Evolutionary conservation across 2,113 vertebrate species (phyloP).

Genomic region (Peromyscus leucopus): DNA sequence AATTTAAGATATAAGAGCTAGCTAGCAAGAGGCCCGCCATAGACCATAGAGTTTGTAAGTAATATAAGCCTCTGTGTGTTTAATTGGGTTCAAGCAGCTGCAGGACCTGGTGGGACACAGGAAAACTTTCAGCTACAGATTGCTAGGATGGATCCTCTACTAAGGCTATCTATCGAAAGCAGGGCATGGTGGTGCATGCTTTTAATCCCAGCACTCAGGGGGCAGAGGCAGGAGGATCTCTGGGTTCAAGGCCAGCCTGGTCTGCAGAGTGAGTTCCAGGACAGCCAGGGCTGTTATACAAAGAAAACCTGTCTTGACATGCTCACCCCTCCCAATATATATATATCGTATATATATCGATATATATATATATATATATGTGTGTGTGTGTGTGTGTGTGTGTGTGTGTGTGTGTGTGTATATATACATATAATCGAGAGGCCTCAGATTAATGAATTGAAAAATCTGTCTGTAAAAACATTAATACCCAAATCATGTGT

Average conservation of each 20-base stretch:
- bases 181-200: neutral
- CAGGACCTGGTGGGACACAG: no score
- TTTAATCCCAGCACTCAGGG: neutral
- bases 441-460: slow-evolving; percentile 24
- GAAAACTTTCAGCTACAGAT: neutral
- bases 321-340: neutral
- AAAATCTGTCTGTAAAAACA: slow-evolving; percentile 45
- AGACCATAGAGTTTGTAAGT: no score
- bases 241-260: neutral
- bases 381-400: no score
- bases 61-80: no score
- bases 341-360: neutral
- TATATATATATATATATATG: no score
- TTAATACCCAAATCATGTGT: slow-evolving; percentile 15
- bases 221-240: neutral
- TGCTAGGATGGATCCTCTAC: neutral
- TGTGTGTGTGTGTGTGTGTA: no score
- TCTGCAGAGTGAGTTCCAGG: neutral
- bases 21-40: no score
- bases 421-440: neutral
- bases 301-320: neutral
- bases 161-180: neutral
- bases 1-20: no score
- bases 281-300: neutral
- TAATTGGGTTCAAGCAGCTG: no score